Evolutionary conservation across 2,888 invertebrate genomes (phyloP), one percentile per base, ranked within the genome.

Genomic region (Noctua pronuba): DNA sequence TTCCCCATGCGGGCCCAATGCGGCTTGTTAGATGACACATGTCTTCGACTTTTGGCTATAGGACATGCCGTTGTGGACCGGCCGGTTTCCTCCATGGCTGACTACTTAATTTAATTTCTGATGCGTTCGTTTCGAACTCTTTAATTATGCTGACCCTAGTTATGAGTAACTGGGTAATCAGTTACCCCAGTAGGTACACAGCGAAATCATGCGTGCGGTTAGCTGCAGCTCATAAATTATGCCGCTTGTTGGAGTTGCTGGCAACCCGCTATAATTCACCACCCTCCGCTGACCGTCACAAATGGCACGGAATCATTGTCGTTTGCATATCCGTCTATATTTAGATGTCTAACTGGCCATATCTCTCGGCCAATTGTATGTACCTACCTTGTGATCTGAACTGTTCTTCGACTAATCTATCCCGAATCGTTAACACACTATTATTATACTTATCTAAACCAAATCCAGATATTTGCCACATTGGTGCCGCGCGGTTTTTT

Each of bases 231-330:
- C 76, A 73, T 83, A 83, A 83, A 85, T 85, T 64, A 62, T 70
- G 55, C 62, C 65, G 72, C 82, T 76, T 60, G 82, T 76, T 82
- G 65, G n/a, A 65, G 41, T 41, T 4, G 41, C 65, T 65, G 82
- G 72, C 72, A 68, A 35, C 24, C 31, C 21, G 69, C 55, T 28
- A 81, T 85, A 83, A 81, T 73, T 83, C 65, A 60, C 38, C 31
- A 49, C 76, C 65, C 82, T 73, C 69, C 58, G 76, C 44, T 73
- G 82, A 46, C 76, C 69, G 44, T 85, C 83, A 83, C 65, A 70
- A 85, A 85, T 81, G 76, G 85, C 41, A 65, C 41, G 72, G 85
- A 76, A 76, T 85, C 85, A 69, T 70, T 73, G 44, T 13, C n/a
- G 41, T 60, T 69, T 24, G 35, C 41, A n/a, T 16, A 24, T 24